Percentiles rank a stretch among this genome's conserved stretches.
Conservation (phyloP, 2,888 invertebrate genomes). For the Mechanitis messenoides region DNA sequence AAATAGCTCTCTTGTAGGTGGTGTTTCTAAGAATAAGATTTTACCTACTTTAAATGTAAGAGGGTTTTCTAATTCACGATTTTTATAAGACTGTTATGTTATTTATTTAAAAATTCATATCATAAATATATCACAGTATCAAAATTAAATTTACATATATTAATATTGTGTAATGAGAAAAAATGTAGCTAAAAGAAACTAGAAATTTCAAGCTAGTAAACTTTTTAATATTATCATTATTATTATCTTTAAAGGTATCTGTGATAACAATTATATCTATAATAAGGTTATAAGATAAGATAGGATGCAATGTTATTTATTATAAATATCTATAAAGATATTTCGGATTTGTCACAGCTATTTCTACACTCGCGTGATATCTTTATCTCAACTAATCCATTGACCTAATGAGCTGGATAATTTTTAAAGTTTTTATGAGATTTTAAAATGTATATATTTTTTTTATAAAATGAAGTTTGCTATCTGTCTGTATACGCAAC, state of each 20-base stretch:
- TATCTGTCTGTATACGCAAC: too few species aligned
- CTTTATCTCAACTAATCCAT: conserved; percentile 25
- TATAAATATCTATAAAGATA: conserved; percentile 8
- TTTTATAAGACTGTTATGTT: too few species aligned
- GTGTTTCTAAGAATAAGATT: conserved; percentile 55
- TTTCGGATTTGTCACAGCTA: conserved; percentile 6
- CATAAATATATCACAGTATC: too few species aligned
- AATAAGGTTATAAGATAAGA: conserved; percentile 4
- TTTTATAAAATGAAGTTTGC: too few species aligned
- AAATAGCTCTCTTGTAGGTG: conserved; percentile 70
- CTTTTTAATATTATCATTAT: not conserved
- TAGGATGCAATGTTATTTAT: conserved; percentile 12
- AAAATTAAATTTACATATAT: too few species aligned
- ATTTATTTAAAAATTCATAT: too few species aligned
- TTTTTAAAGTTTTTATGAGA: too few species aligned
- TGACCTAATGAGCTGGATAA: not conserved
- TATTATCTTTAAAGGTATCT: not conserved
- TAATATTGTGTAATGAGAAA: too few species aligned
- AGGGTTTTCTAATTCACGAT: too few species aligned
- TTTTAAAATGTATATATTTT: not conserved
- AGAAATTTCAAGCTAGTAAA: not conserved
- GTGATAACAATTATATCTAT: not conserved
- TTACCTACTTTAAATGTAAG: conserved; percentile 36
- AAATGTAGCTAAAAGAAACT: too few species aligned
- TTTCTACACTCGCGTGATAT: conserved; percentile 28